These are phyloP conservation scores for Loris lydekkerianus DNA, from an alignment of 2,797 vertebrate genomes.

Conservation along the genomic window DNA sequence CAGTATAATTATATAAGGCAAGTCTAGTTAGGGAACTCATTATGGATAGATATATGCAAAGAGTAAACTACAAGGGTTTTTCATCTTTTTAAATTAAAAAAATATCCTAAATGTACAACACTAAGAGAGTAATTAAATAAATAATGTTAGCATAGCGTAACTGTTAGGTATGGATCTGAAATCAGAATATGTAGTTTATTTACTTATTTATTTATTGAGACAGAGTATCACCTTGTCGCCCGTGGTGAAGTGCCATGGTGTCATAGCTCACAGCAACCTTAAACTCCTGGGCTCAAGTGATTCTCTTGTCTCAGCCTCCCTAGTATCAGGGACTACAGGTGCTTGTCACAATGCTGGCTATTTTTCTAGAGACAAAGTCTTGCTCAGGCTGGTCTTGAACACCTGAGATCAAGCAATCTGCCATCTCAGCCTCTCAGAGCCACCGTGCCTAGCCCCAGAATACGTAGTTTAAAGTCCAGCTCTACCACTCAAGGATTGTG, in stretches of 20 bases:
- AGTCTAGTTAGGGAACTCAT: conserved; percentile 2
- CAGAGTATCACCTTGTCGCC: no score
- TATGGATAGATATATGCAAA: neutral
- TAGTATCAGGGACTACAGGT: no score
- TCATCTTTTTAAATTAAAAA: conserved; percentile 31
- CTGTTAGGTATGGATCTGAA: neutral
- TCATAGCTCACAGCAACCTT: no score
- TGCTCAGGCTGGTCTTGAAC: no score
- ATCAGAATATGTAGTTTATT: neutral
- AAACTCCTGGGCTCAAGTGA: no score
- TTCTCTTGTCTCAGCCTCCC: no score
- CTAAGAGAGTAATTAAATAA: conserved; percentile 44
- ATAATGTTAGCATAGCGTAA: neutral
- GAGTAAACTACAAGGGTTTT: neutral
- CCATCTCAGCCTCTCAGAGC: no score
- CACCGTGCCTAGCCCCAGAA: neutral
- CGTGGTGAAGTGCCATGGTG: no score
- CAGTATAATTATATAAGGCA: neutral
- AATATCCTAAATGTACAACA: neutral
- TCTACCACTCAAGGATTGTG: neutral
- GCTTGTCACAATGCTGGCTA: no score
- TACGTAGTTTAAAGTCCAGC: neutral
- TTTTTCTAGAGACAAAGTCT: no score
- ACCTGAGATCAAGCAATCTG: no score
- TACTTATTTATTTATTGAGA: no score